phyloP scores from a whole-genome alignment of 2,797 vertebrate genomes.

The Oreochromis mossambicus region DNA sequence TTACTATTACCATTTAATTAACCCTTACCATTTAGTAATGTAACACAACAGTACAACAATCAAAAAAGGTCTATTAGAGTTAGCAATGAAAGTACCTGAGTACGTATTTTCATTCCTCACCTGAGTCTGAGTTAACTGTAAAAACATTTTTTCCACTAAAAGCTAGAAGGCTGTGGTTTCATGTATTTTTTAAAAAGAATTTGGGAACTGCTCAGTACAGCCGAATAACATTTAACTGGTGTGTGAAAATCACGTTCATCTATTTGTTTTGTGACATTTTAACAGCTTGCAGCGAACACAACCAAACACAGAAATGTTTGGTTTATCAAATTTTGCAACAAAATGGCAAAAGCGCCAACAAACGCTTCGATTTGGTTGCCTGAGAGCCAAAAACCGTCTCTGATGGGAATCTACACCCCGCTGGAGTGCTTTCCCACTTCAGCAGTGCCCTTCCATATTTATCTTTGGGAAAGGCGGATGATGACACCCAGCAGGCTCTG shows the following conservation, averaged over 20 bases:
- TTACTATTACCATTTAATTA: no score
- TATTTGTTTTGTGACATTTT: not conserved
- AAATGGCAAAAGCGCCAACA: not conserved
- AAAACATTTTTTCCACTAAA: not conserved
- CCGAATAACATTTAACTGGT: not conserved
- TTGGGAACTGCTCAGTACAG: not conserved
- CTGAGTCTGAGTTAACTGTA: not conserved
- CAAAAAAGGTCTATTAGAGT: not conserved
- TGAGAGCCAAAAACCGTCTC: not conserved
- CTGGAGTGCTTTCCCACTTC: not conserved
- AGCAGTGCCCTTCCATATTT: constrained; percentile 29
- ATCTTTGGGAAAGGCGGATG: constrained; percentile 26
- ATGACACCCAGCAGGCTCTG: constrained; percentile 45
- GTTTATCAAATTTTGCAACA: not conserved
- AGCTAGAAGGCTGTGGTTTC: not conserved
- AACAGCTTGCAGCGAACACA: not conserved
- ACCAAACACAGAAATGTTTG: not conserved
- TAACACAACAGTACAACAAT: not conserved
- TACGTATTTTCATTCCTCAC: not conserved
- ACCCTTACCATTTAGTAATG: not conserved
- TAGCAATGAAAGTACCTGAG: not conserved
- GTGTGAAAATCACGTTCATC: not conserved
- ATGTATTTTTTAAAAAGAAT: not conserved
- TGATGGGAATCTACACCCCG: not conserved
- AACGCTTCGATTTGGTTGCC: not conserved